phyloP scores from a whole-genome alignment of 2,888 invertebrate species.

The Trichacis sp. region DNA sequence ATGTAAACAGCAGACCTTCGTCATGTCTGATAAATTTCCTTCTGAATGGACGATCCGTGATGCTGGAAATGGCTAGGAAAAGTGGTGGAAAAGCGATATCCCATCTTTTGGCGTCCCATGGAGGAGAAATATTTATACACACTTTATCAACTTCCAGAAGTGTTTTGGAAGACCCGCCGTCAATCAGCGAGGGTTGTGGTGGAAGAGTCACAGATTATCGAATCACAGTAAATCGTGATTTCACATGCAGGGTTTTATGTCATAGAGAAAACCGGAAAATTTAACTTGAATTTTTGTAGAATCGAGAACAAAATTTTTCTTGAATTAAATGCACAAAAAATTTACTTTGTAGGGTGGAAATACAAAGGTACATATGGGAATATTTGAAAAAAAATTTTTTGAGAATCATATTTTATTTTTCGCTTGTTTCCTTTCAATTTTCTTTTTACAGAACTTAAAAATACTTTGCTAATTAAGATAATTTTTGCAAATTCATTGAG shows the following conservation, averaged over 20 bases:
- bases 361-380: too few relatives aligned
- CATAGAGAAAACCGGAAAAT: too few relatives aligned
- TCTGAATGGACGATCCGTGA: conserved; percentile 92
- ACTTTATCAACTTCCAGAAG: conserved; percentile 87
- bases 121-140: conserved; percentile 96
- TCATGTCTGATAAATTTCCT: conserved; percentile 97
- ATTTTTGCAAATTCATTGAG: too few relatives aligned
- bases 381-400: too few relatives aligned
- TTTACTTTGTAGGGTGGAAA: too few relatives aligned
- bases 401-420: too few relatives aligned
- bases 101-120: conserved; percentile 93
- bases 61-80: conserved; percentile 90
- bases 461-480: too few relatives aligned
- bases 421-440: too few relatives aligned
- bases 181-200: conserved; percentile 94
- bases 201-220: conserved; percentile 94
- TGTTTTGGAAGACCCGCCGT: conserved; percentile 93
- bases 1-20: conserved; percentile 96
- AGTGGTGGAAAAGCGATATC: conserved; percentile 89
- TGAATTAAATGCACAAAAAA: too few relatives aligned
- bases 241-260: too few relatives aligned
- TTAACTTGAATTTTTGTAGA: neutral
- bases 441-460: too few relatives aligned
- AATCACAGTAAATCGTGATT: conserved; percentile 70
- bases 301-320: too few relatives aligned